A percentile compares a stretch with the other conserved stretches of the same genome.
These are phyloP conservation scores for Melanaphis sacchari DNA, from an alignment of 1,140 invertebrate species.

Conservation along the genomic window DNA sequence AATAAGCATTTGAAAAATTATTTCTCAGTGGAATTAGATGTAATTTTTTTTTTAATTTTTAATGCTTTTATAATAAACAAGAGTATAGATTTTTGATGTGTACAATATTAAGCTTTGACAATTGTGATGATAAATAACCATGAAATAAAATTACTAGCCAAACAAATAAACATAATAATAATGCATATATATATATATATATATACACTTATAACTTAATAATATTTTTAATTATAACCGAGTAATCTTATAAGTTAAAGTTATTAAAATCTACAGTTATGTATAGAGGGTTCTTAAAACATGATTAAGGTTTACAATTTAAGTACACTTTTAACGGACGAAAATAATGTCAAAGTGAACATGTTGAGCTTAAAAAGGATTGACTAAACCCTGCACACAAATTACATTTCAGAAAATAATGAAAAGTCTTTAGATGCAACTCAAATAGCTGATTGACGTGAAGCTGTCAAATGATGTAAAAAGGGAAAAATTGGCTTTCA, in stretches of 20 bases:
- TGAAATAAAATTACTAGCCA: background rate
- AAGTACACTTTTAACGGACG: background rate
- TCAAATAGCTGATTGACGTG: background rate
- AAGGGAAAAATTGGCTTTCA: background rate
- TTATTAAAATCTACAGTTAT: background rate
- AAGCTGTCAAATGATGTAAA: slow-evolving; percentile 12
- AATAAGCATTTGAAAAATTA: too few species aligned
- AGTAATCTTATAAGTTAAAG: background rate
- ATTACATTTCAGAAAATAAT: slow-evolving; percentile 1
- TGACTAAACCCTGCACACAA: background rate
- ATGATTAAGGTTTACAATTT: background rate
- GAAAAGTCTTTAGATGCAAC: background rate
- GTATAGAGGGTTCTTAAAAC: background rate
- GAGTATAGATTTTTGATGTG: too few species aligned
- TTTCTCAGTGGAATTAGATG: too few species aligned
- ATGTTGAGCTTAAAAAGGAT: background rate
- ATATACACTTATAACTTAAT: background rate
- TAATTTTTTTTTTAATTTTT: too few species aligned
- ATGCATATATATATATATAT: too few species aligned
- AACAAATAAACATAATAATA: background rate
- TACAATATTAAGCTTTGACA: background rate
- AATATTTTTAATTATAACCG: background rate
- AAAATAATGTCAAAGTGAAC: background rate
- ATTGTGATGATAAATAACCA: background rate
- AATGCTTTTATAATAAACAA: too few species aligned